Evolutionary conservation across 2,888 invertebrate species (phyloP), one percentile per base, ranked within the genome.

Genomic region (Trachelus troglodyta): DNA sequence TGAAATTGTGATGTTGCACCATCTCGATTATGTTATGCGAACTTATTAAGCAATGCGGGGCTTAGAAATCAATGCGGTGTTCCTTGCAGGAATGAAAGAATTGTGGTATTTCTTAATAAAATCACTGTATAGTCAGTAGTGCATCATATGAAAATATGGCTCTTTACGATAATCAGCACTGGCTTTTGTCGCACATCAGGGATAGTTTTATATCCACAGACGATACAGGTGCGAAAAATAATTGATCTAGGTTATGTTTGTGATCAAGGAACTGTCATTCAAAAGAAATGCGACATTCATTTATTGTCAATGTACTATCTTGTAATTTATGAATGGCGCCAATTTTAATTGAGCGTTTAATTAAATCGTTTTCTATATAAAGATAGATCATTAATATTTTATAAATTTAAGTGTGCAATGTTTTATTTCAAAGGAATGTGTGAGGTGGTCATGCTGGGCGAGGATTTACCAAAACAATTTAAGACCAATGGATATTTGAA

Each of bases 121-220:
- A 56, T 56, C 9, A 23, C 23, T 23, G 9, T 56, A 56, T 56
- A 56, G 40, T 71, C 71, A 71, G 15, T 33, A 71, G 31, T 33
- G 71, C 71, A 74, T 37, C 37, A 33, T 71, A 73, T 34, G 33
- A 71, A 76, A 82, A 73, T 73, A 98, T 98, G 98, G 98, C 98
- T 84, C 95, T 98, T 83, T 98, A 98, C 92, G 98, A 98, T 92
- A 97, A 98, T 92, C 96, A 96, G 92, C 96, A 96, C 87, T 98
- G 98, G 96, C 93, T 99, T 75, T 93, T 98, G 76, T 96, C 97
- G 80, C 97, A 98, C 92, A 97, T 98, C 84, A 94, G 97, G 79
- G 98, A 98, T 92, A 98, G 98, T 12, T 99, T 98, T 92, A 97
- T 98, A 89, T 97, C 97, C 34, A 97, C 98, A 34, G 98, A 99